These are phyloP conservation scores for Cherax destructor DNA, from an alignment of 1,140 invertebrate species.

Conservation along the genomic window DNA sequence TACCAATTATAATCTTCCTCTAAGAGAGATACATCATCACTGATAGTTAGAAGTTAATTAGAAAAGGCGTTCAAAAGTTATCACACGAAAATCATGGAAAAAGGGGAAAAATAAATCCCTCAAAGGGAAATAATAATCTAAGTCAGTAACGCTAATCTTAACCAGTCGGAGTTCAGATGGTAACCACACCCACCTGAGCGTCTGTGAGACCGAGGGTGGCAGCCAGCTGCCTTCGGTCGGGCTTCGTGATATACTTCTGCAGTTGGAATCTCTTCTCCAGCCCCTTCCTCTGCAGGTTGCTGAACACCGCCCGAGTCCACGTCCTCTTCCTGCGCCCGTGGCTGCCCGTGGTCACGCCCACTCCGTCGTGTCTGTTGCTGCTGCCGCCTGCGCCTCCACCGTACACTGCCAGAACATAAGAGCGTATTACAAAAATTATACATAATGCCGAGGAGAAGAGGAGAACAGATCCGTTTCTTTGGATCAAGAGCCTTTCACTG, in stretches of 20 bases:
- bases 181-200: slow-evolving; percentile 84
- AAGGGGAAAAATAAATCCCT: no score
- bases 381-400: slow-evolving; percentile 41
- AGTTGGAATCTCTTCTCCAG: slow-evolving; percentile 95
- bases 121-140: no score
- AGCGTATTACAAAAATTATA: no score
- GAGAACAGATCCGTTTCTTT: no score
- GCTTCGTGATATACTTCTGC: slow-evolving; percentile 99
- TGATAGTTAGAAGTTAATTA: no score
- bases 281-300: slow-evolving; percentile 94
- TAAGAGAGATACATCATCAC: no score
- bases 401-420: slow-evolving; percentile 23
- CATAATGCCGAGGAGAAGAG: not conserved
- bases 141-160: not conserved
- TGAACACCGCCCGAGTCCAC: slow-evolving; percentile 86
- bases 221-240: slow-evolving; percentile 95
- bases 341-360: slow-evolving; percentile 66
- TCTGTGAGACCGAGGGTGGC: slow-evolving; percentile 96
- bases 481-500: no score
- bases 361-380: slow-evolving; percentile 1
- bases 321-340: slow-evolving; percentile 74
- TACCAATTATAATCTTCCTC: no score
- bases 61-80: no score
- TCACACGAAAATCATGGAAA: no score
- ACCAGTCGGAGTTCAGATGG: not conserved